Evolutionary conservation across 2,797 vertebrate species (phyloP), one percentile per base, ranked within the genome.

Genomic region (Silurus aristotelis): DNA sequence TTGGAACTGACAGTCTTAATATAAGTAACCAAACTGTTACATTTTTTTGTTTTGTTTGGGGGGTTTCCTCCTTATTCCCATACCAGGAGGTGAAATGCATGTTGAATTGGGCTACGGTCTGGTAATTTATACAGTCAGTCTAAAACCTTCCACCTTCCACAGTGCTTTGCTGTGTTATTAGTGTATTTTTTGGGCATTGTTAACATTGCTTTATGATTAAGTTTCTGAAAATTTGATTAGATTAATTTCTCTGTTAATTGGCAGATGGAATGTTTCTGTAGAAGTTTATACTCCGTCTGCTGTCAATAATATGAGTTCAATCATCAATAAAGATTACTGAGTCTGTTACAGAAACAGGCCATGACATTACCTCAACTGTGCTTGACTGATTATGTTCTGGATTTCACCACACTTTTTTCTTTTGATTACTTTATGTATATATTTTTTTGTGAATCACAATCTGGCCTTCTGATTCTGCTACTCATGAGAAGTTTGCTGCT

Each of bases 301-400:
- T 22, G 10, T 20, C 12, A 46, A 3, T 38, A 71, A 20, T 19
- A 71, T 48, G 43, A 25, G n/a, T 75, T 17, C 19, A 3, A 75
- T 52, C n/a, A 75, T 31, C 52, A 31, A 72, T 48, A 71, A 71
- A 75, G 52, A 56, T 76, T 10, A 76, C 7, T 76, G 73, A 75
- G 2, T 2, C 48, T 20, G 22, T 52, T n/a, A n/a, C n/a, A n/a
- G n/a, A n/a, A n/a, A n/a, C n/a, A n/a, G n/a, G n/a, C n/a, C n/a
- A n/a, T 56, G 25, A 56, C 73, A 76, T 0, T 9, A 75, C 14
- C n/a, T 75, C 14, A 22, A 27, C 12, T 6, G 5, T 31, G 73
- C 72, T 56, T 27, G 14, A 76, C 46, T n/a, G 5, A 20, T 52
- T 9, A 22, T 9, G 31, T 17, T 68, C 3, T 71, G 43, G 43